phyloP scores from a whole-genome alignment of 2,888 invertebrate genomes.

The Sarcophaga rosellei region DNA sequence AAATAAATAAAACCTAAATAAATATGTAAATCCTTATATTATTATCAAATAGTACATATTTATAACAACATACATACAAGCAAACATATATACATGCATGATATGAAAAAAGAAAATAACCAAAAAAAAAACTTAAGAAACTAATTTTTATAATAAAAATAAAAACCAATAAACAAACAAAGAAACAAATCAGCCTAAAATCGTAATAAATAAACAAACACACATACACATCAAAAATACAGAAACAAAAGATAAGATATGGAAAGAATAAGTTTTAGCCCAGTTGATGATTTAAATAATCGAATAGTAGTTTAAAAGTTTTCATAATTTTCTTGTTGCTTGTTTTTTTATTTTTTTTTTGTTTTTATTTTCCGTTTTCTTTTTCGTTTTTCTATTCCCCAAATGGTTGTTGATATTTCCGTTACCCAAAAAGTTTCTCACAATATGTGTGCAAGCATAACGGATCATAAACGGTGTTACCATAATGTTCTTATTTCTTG shows the following conservation, averaged over 20 bases:
- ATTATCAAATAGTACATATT: constrained; percentile 5
- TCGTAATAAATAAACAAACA: neutral
- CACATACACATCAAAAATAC: neutral
- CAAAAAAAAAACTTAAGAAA: constrained; percentile 14
- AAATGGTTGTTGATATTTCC: neutral
- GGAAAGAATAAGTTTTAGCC: constrained; percentile 5
- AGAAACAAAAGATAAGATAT: neutral
- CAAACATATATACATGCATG: neutral
- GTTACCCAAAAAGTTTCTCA: neutral
- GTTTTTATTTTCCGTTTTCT: neutral
- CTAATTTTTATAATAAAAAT: constrained; percentile 38
- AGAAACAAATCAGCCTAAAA: constrained; percentile 18
- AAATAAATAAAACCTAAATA: constrained; percentile 36
- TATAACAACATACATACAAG: neutral
- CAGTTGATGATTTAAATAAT: constrained; percentile 16
- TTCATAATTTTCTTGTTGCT: neutral
- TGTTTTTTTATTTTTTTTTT: neutral
- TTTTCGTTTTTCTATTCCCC: neutral
- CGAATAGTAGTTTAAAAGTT: neutral
- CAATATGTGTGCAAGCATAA: neutral
- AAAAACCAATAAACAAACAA: neutral
- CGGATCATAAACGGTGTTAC: constrained; percentile 31
- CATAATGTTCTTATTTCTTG: neutral
- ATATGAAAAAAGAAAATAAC: constrained; percentile 12
- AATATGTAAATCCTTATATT: neutral